Conservation (phyloP, 2,113 vertebrate species). For the Zosterops pallidus region DNA sequence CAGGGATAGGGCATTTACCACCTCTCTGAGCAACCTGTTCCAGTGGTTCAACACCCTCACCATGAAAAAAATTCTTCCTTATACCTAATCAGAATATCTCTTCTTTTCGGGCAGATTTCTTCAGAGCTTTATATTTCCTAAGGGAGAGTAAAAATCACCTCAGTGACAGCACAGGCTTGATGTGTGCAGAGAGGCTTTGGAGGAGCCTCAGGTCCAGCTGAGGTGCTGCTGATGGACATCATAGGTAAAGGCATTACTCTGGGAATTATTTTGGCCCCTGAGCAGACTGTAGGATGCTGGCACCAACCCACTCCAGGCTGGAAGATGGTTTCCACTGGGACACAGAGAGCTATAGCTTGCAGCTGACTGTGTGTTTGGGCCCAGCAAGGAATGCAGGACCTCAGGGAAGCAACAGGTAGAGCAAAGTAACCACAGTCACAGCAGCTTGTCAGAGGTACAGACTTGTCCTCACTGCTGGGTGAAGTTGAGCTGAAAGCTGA, state of each 20-base stretch:
- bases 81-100: neutral
- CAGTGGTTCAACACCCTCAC: neutral
- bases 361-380: rapidly evolving
- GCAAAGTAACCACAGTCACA: neutral
- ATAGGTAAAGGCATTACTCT: neutral
- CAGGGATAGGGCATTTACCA: neutral
- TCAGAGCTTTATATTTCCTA: neutral
- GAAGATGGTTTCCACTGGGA: neutral
- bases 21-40: neutral
- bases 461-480: neutral
- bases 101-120: neutral
- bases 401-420: neutral
- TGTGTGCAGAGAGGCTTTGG: neutral
- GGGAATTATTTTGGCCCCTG: neutral
- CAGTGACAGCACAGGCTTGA: neutral
- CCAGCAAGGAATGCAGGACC: neutral
- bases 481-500: neutral
- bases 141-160: neutral
- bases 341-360: neutral
- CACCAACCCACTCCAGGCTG: neutral
- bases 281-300: neutral
- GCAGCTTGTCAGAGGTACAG: neutral
- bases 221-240: neutral
- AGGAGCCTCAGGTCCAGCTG: neutral
- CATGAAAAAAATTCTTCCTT: neutral